Conservation (phyloP, 2,888 invertebrate species). For the Bembecia ichneumoniformis region DNA sequence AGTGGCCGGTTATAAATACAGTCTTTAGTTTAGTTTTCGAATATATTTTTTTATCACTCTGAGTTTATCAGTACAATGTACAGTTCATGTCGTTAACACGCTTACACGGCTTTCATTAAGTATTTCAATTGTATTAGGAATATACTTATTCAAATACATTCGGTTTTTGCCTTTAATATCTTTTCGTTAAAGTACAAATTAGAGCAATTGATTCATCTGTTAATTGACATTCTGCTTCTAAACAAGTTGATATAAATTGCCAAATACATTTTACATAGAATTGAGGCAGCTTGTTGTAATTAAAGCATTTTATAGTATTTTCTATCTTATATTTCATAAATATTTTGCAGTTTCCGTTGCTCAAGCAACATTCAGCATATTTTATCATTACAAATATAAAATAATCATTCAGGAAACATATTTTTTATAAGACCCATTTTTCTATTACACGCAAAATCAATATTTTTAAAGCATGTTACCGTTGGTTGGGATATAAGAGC, state of each 20-base stretch:
- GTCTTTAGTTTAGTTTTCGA: constrained; percentile 30
- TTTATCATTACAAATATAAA: constrained; percentile 6
- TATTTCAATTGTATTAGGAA: constrained; percentile 9
- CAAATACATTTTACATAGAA: constrained; percentile 13
- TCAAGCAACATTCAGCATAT: constrained; percentile 4
- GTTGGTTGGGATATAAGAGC: constrained; percentile 32
- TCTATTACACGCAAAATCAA: constrained; percentile 1
- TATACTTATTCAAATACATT: background rate
- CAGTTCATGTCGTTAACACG: constrained; percentile 20
- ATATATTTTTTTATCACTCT: constrained; percentile 7
- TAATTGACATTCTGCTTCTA: background rate
- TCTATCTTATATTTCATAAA: constrained; percentile 13
- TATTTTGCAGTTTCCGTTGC: constrained; percentile 17
- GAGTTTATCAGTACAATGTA: constrained; percentile 8
- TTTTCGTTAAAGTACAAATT: no score
- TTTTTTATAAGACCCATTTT: constrained; percentile 4
- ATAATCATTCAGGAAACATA: constrained; percentile 1
- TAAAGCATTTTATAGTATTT: constrained; percentile 4
- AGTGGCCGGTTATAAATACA: constrained; percentile 52
- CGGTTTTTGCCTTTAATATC: no score
- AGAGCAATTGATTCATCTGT: background rate
- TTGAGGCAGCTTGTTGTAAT: constrained; percentile 17
- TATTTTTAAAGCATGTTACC: constrained; percentile 35
- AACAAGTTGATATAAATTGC: constrained; percentile 3
- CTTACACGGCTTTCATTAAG: constrained; percentile 50